phyloP scores from a whole-genome alignment of 2,113 vertebrate genomes.

The Camelus bactrianus region DNA sequence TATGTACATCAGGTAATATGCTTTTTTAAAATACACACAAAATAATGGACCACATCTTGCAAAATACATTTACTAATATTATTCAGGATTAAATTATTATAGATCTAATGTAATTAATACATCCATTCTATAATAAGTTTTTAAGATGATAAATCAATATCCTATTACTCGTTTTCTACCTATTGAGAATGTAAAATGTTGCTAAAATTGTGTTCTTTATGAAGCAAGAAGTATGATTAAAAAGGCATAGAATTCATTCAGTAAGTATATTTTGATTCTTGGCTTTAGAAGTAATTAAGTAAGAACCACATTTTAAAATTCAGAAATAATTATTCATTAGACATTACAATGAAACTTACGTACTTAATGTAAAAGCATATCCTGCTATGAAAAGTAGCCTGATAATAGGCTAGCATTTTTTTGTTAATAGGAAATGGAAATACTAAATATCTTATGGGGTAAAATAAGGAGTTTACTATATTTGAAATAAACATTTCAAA shows the following conservation, averaged over 20 bases:
- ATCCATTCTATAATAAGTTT: conserved; percentile 19
- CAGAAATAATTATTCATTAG: conserved; percentile 24
- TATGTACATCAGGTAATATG: not conserved
- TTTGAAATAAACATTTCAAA: conserved; percentile 48
- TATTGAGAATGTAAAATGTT: not conserved
- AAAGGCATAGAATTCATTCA: not conserved
- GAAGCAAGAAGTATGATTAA: not conserved
- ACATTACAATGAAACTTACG: not conserved
- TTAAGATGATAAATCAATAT: conserved; percentile 47
- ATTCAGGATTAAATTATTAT: conserved; percentile 40
- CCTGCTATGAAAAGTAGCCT: conserved; percentile 38
- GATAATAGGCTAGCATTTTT: not conserved
- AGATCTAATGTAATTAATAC: conserved; percentile 23
- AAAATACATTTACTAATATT: conserved; percentile 51
- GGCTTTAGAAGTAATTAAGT: conserved; percentile 35
- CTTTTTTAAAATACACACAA: not conserved
- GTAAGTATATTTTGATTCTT: conserved; percentile 42
- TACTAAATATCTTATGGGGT: not conserved
- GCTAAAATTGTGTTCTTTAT: conserved; percentile 32
- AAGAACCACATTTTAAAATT: not conserved
- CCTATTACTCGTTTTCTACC: conserved; percentile 46
- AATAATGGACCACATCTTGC: not conserved
- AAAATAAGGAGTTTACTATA: conserved; percentile 31
- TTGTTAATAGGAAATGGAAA: conserved; percentile 21
- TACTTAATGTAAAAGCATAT: conserved; percentile 31